phyloP scores from a whole-genome alignment of 1,140 invertebrate genomes.

The Drosophila nigrodunni region DNA sequence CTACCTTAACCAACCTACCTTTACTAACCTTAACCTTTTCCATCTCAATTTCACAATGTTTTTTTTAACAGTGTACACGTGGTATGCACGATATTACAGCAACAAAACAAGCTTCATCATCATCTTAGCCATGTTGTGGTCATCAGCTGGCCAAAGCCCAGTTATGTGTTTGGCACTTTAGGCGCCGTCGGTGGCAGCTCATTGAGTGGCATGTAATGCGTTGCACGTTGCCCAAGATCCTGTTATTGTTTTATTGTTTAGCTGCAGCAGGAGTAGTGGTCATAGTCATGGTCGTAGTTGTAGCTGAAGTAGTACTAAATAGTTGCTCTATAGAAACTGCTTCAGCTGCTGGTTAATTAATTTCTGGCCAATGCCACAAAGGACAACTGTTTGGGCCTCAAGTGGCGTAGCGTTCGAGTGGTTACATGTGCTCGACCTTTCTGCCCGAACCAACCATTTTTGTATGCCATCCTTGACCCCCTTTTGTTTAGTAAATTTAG shows the following conservation, averaged over 20 bases:
- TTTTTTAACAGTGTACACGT: conserved; percentile 10
- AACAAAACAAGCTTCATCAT: conserved; percentile 58
- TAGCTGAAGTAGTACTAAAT: conserved; percentile 12
- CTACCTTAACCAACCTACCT: too few relatives aligned
- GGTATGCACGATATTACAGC: conserved; percentile 68
- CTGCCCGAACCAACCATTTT: not conserved
- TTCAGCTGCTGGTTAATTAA: conserved; percentile 73
- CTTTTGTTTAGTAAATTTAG: conserved; percentile 67
- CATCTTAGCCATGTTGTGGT: conserved; percentile 28
- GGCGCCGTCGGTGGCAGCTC: conserved; percentile 77
- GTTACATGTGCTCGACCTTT: conserved; percentile 70
- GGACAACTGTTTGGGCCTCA: conserved; percentile 45
- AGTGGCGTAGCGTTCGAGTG: conserved; percentile 68
- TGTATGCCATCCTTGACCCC: conserved; percentile 26
- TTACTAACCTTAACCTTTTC: too few relatives aligned
- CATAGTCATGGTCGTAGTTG: too few relatives aligned
- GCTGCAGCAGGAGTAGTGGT: conserved; percentile 14
- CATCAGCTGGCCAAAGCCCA: conserved; percentile 16
- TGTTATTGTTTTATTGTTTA: conserved; percentile 79
- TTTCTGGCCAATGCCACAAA: conserved; percentile 77
- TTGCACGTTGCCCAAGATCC: conserved; percentile 54
- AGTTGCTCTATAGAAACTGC: conserved; percentile 24
- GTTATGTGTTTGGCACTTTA: conserved; percentile 74
- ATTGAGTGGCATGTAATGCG: conserved; percentile 81
- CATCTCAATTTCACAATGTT: too few relatives aligned